These are phyloP conservation scores for Theristicus caerulescens DNA, from an alignment of 2,113 vertebrate genomes.

Conservation along the genomic window DNA sequence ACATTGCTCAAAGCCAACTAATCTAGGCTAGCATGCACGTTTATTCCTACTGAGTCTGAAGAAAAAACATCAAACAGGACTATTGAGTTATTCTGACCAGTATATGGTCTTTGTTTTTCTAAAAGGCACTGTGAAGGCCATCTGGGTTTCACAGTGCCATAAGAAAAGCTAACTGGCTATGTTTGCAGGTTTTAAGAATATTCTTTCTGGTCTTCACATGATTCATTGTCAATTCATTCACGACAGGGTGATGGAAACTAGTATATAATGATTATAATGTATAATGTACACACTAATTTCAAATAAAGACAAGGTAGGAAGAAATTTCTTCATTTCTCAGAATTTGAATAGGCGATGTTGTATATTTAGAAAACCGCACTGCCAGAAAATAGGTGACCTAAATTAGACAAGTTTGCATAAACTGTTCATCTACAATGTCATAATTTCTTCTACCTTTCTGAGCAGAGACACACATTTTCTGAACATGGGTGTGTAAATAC, in stretches of 20 bases:
- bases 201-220: neutral
- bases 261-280: neutral
- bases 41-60: neutral
- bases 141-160: neutral
- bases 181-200: neutral
- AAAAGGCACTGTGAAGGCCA: neutral
- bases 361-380: neutral
- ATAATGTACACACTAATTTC: neutral
- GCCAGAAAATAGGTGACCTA: neutral
- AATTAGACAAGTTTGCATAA: neutral
- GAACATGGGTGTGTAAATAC: neutral
- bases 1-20: neutral
- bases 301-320: neutral
- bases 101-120: neutral
- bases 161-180: neutral
- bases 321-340: neutral
- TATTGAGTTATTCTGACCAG: neutral
- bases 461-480: neutral
- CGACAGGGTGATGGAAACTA: neutral
- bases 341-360: neutral
- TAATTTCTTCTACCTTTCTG: neutral
- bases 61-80: neutral
- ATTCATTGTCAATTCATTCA: neutral
- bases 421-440: neutral
- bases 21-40: neutral